phyloP scores from a whole-genome alignment of 2,888 invertebrate species.

The Cerastoderma edule region DNA sequence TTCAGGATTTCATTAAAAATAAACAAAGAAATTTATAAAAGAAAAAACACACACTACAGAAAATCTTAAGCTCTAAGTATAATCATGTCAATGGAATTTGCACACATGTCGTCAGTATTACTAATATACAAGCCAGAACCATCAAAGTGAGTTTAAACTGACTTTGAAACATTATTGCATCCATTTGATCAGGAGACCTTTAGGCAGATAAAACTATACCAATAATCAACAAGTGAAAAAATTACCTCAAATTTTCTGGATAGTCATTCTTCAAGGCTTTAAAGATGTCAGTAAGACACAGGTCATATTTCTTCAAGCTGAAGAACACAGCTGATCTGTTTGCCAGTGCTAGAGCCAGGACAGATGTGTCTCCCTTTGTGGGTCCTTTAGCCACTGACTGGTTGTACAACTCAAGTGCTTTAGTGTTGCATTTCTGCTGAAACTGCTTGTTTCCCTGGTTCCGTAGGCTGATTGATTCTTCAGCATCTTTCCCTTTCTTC shows the following conservation, averaged over 20 bases:
- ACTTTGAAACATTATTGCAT: too few relatives aligned
- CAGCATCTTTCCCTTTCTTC: slow-evolving; percentile 71
- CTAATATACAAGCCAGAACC: too few relatives aligned
- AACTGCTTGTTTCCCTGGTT: slow-evolving; percentile 80
- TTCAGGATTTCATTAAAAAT: too few relatives aligned
- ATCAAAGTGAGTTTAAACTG: too few relatives aligned
- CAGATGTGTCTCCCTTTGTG: slow-evolving; percentile 53
- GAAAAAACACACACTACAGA: too few relatives aligned
- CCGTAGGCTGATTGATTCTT: slow-evolving; percentile 77
- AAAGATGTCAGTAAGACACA: slow-evolving; percentile 78
- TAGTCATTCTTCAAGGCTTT: slow-evolving; percentile 85
- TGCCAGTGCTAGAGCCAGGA: slow-evolving; percentile 76
- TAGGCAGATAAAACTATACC: too few relatives aligned
- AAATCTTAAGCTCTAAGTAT: too few relatives aligned
- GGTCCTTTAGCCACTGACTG: slow-evolving; percentile 74
- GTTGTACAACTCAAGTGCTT: slow-evolving; percentile 76
- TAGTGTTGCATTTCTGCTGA: slow-evolving; percentile 70
- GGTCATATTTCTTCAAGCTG: slow-evolving; percentile 75
- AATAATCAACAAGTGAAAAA: too few relatives aligned
- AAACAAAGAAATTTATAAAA: too few relatives aligned
- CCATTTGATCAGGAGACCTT: too few relatives aligned
- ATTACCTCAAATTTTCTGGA: slow-evolving; percentile 85
- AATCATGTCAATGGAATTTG: too few relatives aligned
- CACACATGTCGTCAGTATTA: too few relatives aligned
- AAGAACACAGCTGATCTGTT: slow-evolving; percentile 81